Evolutionary conservation across 2,888 invertebrate genomes (phyloP).

Genomic region (Gari tellinella): DNA sequence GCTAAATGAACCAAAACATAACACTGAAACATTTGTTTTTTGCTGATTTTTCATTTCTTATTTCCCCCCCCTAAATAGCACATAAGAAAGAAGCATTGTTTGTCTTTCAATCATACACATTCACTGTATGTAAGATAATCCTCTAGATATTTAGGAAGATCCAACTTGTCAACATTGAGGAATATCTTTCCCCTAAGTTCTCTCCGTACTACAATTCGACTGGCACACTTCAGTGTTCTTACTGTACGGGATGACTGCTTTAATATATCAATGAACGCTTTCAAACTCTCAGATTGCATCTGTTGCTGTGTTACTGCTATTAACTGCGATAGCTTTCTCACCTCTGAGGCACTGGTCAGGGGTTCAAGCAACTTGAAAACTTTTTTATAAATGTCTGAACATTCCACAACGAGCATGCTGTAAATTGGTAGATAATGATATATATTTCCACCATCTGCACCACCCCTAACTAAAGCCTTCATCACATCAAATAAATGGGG

Average conservation of each 20-base stretch:
- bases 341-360: background rate
- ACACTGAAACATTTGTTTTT: too few relatives aligned
- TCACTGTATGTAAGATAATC: slow-evolving; percentile 41
- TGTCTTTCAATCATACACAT: slow-evolving; percentile 28
- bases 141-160: slow-evolving; percentile 54
- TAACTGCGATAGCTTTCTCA: background rate
- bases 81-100: too few relatives aligned
- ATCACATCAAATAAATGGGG: too few relatives aligned
- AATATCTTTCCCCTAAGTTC: slow-evolving; percentile 63
- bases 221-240: slow-evolving; percentile 54
- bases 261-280: slow-evolving; percentile 6
- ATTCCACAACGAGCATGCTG: slow-evolving; percentile 1
- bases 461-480: too few relatives aligned
- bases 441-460: too few relatives aligned
- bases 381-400: background rate
- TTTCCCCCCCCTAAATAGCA: too few relatives aligned
- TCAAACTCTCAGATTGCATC: background rate
- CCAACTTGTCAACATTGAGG: slow-evolving; percentile 52
- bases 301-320: too few relatives aligned
- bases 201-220: slow-evolving; percentile 60
- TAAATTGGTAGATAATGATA: background rate
- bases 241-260: slow-evolving; percentile 19
- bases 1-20: too few relatives aligned
- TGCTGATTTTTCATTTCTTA: too few relatives aligned
- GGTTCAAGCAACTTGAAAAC: slow-evolving; percentile 11